These are phyloP conservation scores for Dolichoris vasculosae DNA, from an alignment of 1,140 invertebrate species.

Conservation along the genomic window DNA sequence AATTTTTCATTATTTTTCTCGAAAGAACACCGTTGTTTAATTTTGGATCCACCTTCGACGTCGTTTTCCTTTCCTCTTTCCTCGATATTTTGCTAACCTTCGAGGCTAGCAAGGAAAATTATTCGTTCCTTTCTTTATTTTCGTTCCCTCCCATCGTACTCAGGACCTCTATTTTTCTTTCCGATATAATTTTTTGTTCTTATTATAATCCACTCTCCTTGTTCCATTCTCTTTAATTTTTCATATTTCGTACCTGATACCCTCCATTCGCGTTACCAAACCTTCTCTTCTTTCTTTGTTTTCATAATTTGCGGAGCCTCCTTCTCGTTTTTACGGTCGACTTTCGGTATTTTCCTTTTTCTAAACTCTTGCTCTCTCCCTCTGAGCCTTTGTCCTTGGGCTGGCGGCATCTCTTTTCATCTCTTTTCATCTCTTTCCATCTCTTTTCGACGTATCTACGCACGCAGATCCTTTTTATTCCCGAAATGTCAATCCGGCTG, in stretches of 20 bases:
- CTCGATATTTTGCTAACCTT: background rate
- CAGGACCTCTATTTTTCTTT: background rate
- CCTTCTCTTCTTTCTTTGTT: background rate
- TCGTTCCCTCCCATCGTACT: background rate
- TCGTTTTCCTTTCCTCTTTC: background rate
- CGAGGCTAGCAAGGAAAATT: too few species aligned
- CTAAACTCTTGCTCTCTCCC: background rate
- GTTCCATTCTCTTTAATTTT: background rate
- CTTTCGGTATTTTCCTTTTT: background rate
- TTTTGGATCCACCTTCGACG: background rate
- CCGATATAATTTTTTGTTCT: conserved; percentile 7
- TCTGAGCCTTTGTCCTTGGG: background rate
- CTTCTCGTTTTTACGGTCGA: background rate
- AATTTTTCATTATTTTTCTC: background rate
- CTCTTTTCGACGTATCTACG: background rate
- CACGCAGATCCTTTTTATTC: conserved; percentile 11
- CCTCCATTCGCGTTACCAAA: background rate
- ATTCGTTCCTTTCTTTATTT: background rate
- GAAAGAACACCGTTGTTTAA: background rate
- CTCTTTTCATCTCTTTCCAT: background rate
- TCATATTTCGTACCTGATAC: conserved; percentile 1
- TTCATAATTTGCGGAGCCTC: background rate
- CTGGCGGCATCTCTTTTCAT: too few species aligned
- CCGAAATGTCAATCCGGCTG: conserved; percentile 46
- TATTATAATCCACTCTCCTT: background rate